Evolutionary conservation across 2,888 invertebrate species (phyloP), one percentile per base, ranked within the genome.

Genomic region (Phragmatobia fuliginosa): DNA sequence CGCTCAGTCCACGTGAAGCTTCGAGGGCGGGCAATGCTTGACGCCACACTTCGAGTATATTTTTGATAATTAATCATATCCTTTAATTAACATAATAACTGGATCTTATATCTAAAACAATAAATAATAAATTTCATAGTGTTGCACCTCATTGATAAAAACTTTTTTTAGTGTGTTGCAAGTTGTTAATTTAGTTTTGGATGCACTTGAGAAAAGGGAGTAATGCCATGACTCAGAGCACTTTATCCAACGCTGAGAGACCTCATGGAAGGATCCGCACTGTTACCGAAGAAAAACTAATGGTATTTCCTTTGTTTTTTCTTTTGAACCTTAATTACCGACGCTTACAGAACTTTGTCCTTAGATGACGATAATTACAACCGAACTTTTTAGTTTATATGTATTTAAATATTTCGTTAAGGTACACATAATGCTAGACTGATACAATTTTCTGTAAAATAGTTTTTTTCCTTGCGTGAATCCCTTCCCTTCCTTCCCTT

Each of bases 171-270:
- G 76, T 72, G 75, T 69, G n/a, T 31, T 45, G 49, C 60, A 31
- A 63, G 63, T 72, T 41, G 25, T 59, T 62, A 11, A 66, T 68
- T 67, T 69, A 70, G 72, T 68, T 33, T 78, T 74, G 66, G 70
- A 76, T 77, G 76, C 68, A 71, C 68, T 72, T 72, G 66, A 68
- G 70, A 71, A 72, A 67, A 75, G 62, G 81, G 80, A 89, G 88
- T 82, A 79, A 90, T 89, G 91, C 89, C 85, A 94, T 94, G 94
- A 94, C 94, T 86, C 94, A 92, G 84, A 93, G 90, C 83, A 93
- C 81, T 74, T 70, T 87, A 72, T 81, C 85, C 60, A 87, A 88
- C 73, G 88, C 90, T 72, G 93, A 94, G 66, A 93, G 88, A 83
- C 89, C 91, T 77, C 88, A 89, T 76, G 88, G 89, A 67, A 88